Evolutionary conservation across 2,888 invertebrate species (phyloP), one percentile per base, ranked within the genome.

Genomic region (Caprella mutica): DNA sequence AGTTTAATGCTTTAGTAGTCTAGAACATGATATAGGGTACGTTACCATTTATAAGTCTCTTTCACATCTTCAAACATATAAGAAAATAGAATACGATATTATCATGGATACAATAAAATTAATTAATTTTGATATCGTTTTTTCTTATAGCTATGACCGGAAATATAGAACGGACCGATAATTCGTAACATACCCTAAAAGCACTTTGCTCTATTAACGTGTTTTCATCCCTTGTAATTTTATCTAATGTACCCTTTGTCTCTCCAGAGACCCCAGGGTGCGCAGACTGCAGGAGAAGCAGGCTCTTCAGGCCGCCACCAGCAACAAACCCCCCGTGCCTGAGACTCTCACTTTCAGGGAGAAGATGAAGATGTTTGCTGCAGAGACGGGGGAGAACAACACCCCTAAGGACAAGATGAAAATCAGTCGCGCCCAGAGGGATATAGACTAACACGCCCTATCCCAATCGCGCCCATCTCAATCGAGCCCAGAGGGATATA

Each of bases 351-450:
- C 90, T 58, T 98, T 98, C 76, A 86, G 92, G 73, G 97, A 98
- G 74, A 98, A 98, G 76, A 97, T 97, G 94, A 92, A 92, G 76
- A 91, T 96, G 88, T 98, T 98, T 77, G 97, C 96, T 42, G 82
- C 88, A 76, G 94, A 96, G 77, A 86, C 92, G 14, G 96, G 96
- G 40, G 93, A 94, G 71, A 82, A 85, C 69, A 81, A 84, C 70
- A 90, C 92, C 62, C 93, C 93, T 66, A 86, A 88, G 75, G 91
- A 93, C 73, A 92, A 92, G 78, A 85, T 92, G 58, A 96, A 94
- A 77, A 90, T 89, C 73, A 96, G 94, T 38, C 81, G 90, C 68
- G 93, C 93, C 55, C 93, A 96, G 75, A 81, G 93, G 67, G 91
- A 92, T 73, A 93, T 93, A n/a, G n/a, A n/a, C n/a, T n/a, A n/a